phyloP scores from a whole-genome alignment of 2,797 vertebrate species.

The Myotis vivesi region DNA sequence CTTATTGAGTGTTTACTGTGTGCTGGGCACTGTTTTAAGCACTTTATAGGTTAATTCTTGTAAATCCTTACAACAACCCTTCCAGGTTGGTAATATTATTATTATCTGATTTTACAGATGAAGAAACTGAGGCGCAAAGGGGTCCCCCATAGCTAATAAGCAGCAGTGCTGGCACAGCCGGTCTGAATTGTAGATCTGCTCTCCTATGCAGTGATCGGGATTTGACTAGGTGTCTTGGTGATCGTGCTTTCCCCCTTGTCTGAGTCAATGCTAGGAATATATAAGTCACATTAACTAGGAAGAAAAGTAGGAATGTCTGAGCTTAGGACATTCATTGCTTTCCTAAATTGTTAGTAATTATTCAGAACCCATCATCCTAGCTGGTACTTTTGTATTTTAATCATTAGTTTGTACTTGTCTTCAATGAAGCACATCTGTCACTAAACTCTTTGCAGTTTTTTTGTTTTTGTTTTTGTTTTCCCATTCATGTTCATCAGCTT shows the following conservation, averaged over 20 bases:
- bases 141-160: not conserved
- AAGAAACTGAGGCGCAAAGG: not conserved
- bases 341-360: not conserved
- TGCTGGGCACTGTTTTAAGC: not conserved
- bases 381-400: not conserved
- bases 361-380: not conserved
- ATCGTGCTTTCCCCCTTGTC: not conserved
- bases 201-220: not conserved
- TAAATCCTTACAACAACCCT: not conserved
- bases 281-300: not conserved
- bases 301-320: not conserved
- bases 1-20: not conserved
- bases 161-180: not conserved
- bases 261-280: not conserved
- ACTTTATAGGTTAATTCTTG: not conserved
- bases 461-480: not conserved
- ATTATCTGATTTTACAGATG: not conserved
- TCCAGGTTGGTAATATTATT: not conserved
- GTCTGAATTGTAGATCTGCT: not conserved
- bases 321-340: not conserved
- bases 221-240: not conserved
- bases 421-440: not conserved
- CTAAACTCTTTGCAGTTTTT: not conserved
- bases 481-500: not conserved
- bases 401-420: not conserved